These are phyloP conservation scores for Nezara viridula DNA, from an alignment of 2,888 invertebrate genomes.

Conservation along the genomic window DNA sequence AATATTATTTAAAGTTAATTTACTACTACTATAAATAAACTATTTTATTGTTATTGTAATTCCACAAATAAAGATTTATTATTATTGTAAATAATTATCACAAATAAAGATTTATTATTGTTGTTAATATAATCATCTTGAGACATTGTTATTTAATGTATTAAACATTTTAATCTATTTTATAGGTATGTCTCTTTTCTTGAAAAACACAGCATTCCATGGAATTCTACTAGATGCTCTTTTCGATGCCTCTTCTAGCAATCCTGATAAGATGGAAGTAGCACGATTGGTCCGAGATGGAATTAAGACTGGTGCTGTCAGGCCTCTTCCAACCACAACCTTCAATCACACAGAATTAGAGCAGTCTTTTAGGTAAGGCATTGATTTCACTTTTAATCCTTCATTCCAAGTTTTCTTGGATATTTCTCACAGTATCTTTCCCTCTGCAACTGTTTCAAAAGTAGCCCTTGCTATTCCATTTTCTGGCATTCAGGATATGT, in stretches of 20 bases:
- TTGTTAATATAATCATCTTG: not conserved
- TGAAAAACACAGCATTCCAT: slow-evolving; percentile 96
- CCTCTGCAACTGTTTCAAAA: too few relatives aligned
- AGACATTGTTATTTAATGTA: not conserved
- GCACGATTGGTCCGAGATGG: slow-evolving; percentile 85
- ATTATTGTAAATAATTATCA: too few relatives aligned
- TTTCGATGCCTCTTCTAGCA: slow-evolving; percentile 71
- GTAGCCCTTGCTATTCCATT: too few relatives aligned
- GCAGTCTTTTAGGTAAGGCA: slow-evolving; percentile 82
- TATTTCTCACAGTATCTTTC: too few relatives aligned
- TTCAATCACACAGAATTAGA: slow-evolving; percentile 90
- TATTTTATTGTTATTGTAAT: too few relatives aligned
- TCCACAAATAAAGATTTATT: too few relatives aligned
- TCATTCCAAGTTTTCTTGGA: too few relatives aligned
- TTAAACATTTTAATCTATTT: not conserved
- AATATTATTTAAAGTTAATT: too few relatives aligned
- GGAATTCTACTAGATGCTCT: slow-evolving; percentile 96
- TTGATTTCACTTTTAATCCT: too few relatives aligned
- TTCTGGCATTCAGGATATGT: too few relatives aligned
- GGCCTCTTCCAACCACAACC: slow-evolving; percentile 86
- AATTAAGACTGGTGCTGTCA: slow-evolving; percentile 88
- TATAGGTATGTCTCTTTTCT: slow-evolving; percentile 87
- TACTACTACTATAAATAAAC: too few relatives aligned
- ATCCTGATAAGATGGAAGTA: slow-evolving; percentile 80
- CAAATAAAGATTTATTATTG: too few relatives aligned